Evolutionary conservation across 2,797 vertebrate species (phyloP).

Genomic region (Typhlichthys eigenmanni): DNA sequence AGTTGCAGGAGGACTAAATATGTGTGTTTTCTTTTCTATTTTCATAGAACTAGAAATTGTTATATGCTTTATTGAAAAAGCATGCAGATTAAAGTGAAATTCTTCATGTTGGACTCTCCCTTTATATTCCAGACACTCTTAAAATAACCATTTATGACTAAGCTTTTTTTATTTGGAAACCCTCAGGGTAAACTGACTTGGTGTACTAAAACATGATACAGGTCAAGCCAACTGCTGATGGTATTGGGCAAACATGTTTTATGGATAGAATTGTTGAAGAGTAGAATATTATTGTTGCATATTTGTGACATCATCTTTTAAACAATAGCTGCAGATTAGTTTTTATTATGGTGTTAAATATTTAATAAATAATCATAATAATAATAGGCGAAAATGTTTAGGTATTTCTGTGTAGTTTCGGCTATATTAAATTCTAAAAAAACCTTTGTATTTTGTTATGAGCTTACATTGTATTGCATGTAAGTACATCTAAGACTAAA

Average conservation of each 20-base stretch:
- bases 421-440: not conserved
- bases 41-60: not conserved
- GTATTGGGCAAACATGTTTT: constrained; percentile 22
- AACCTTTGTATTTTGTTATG: not conserved
- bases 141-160: constrained; percentile 8
- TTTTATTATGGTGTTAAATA: too few relatives aligned
- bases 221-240: constrained; percentile 18
- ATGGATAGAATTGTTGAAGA: constrained; percentile 7
- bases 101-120: not conserved
- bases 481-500: too few relatives aligned
- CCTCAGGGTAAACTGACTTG: not conserved
- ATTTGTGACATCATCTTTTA: not conserved
- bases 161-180: constrained; percentile 16
- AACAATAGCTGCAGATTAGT: too few relatives aligned
- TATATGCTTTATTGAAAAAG: constrained; percentile 8
- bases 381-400: too few relatives aligned
- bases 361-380: too few relatives aligned
- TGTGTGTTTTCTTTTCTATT: not conserved
- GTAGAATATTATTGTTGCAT: not conserved
- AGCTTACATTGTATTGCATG: not conserved
- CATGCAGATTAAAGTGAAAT: not conserved
- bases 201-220: not conserved
- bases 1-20: not conserved
- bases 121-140: constrained; percentile 11
- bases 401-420: not conserved